A percentile compares a stretch with the other conserved stretches of the same genome.
Conservation (phyloP, 1,140 invertebrate species). For the Coboldia fuscipes region DNA sequence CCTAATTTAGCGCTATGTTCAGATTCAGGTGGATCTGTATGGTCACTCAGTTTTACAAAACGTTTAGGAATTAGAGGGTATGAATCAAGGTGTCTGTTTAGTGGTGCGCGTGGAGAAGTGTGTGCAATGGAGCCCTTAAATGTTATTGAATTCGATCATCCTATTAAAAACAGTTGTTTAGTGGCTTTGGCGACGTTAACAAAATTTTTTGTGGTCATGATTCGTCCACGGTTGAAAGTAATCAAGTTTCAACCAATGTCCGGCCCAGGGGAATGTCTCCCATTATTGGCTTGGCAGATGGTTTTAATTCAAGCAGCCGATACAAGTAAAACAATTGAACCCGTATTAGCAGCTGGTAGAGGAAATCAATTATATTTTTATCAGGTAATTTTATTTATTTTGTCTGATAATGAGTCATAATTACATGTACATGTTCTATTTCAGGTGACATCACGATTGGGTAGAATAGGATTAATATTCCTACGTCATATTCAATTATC, state of each 20-base stretch:
- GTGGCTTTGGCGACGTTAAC: constrained; percentile 84
- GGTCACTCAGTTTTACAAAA: constrained; percentile 78
- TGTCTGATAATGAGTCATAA: background rate
- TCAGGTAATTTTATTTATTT: constrained; percentile 29
- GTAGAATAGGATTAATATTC: constrained; percentile 17
- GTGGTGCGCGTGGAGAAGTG: constrained; percentile 85
- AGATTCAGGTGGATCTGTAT: constrained; percentile 94
- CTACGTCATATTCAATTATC: constrained; percentile 43
- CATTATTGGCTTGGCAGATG: constrained; percentile 82
- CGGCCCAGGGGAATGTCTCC: constrained; percentile 45
- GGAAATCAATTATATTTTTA: constrained; percentile 64
- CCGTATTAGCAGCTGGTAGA: constrained; percentile 68
- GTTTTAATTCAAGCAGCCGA: constrained; percentile 61
- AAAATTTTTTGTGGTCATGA: constrained; percentile 74
- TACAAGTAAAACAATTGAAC: constrained; percentile 50
- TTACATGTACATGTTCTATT: background rate
- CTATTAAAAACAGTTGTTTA: constrained; percentile 50
- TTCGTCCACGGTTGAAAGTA: constrained; percentile 42
- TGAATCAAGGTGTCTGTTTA: constrained; percentile 76
- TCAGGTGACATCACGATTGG: constrained; percentile 15
- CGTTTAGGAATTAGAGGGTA: constrained; percentile 73
- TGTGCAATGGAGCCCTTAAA: constrained; percentile 69
- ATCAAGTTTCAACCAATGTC: constrained; percentile 25
- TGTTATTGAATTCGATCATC: constrained; percentile 45
- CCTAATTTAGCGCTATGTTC: constrained; percentile 57